Base-by-base conservation (phyloP, 2,888 invertebrate genomes). In the Blastobasis adustella region DNA sequence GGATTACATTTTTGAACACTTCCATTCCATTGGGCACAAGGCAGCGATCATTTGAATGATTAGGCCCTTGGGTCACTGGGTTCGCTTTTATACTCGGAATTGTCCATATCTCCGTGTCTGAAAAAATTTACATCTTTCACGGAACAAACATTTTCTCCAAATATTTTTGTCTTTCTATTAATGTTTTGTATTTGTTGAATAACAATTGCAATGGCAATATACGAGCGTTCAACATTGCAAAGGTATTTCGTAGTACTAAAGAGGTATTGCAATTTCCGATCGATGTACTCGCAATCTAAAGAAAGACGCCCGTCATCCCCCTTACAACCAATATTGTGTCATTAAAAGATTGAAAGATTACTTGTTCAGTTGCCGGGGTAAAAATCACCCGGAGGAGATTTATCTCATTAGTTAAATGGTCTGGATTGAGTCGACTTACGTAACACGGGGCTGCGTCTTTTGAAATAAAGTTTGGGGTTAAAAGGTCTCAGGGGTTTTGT, bases 331-430 rank as follows among this genome's bases (percentile, higher is more conserved):
- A 80, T 81, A 73, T 82, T 76, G 72, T 74, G 78, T 83, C 87
- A 85, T 85, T 86, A 85, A 79, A 79, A 85, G 85, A 85, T 86
- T 83, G 82, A 79, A 81, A 80, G 85, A 87, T 87, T 86, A 78
- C 82, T 79, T 69, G 69, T 76, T 73, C 76, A 67, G 67, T 73
- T 68, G 66, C 69, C 60, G 71, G 76, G 83, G 82, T 78, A 79
- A 78, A 79, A 82, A 79, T 71, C 70, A 61, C 76, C 61, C 59
- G 63, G 61, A 69, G 67, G 69, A 79, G 81, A 84, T 82, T 86
- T 82, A 85, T 86, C 81, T 83, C 79, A 82, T 87, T 84, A 83
- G 85, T 84, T 84, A 80, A 87, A 87, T 85, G 84, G 79, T 66
- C 73, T 81, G 82, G 69, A 68, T 74, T 71, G 69, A 72, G 67